phyloP scores from a whole-genome alignment of 2,113 vertebrate genomes.

The Varanus komodoensis region DNA sequence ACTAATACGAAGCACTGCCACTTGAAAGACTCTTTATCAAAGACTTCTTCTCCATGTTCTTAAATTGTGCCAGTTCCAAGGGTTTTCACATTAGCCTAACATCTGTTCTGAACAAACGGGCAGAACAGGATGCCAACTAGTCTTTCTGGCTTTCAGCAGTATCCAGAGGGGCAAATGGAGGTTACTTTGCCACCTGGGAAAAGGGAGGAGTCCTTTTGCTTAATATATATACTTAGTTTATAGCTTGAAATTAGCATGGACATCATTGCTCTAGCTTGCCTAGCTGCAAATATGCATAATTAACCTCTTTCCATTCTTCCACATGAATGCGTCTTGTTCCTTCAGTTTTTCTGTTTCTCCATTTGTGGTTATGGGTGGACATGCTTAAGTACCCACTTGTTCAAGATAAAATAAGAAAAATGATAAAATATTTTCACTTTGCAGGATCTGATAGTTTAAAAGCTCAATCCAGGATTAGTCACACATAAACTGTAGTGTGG shows the following conservation, averaged over 20 bases:
- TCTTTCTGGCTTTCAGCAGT: conserved; percentile 24
- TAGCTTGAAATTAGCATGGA: conserved; percentile 35
- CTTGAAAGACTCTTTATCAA: conserved; percentile 26
- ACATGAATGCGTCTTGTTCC: conserved; percentile 27
- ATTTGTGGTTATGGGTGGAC: neutral
- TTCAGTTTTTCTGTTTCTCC: neutral
- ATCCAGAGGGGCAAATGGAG: conserved; percentile 17
- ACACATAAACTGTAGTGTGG: too few relatives aligned
- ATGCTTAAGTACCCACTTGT: neutral
- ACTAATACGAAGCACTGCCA: conserved; percentile 44
- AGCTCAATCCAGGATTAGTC: neutral
- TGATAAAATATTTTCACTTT: neutral
- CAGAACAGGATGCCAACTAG: conserved; percentile 14
- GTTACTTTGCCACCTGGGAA: conserved; percentile 24
- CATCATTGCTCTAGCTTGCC: conserved; percentile 41
- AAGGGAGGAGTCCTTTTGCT: conserved; percentile 18
- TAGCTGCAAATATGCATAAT: neutral
- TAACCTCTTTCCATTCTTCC: conserved; percentile 30
- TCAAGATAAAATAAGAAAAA: neutral
- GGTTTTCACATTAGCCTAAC: conserved; percentile 33
- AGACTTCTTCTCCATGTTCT: conserved; percentile 15
- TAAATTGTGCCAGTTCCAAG: conserved; percentile 17
- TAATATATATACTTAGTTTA: neutral
- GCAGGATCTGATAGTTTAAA: neutral
- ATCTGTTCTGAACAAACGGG: conserved; percentile 27